phyloP scores from a whole-genome alignment of 2,797 vertebrate species.

The Phoeniculus purpureus region DNA sequence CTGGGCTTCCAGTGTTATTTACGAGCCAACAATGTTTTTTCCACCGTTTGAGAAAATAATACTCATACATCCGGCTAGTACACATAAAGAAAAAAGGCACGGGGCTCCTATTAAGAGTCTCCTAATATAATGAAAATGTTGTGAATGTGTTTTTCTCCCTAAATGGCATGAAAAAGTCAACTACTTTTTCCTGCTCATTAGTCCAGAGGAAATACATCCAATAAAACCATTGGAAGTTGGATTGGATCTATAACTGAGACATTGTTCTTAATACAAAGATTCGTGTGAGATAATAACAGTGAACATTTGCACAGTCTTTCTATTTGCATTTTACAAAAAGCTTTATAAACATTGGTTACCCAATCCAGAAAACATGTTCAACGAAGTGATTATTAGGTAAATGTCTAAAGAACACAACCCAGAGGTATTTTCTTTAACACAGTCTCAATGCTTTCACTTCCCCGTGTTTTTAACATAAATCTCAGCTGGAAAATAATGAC shows the following conservation, averaged over 20 bases:
- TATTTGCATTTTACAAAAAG: not conserved
- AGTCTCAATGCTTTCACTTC: not conserved
- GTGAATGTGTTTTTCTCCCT: not conserved
- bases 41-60: not conserved
- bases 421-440: not conserved
- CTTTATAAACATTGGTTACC: not conserved
- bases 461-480: not conserved
- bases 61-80: not conserved
- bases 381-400: not conserved
- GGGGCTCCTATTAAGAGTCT: not conserved
- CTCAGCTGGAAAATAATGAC: slow-evolving; percentile 26
- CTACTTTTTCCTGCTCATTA: not conserved
- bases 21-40: not conserved
- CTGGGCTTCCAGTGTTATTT: not conserved
- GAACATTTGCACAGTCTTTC: not conserved
- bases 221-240: not conserved
- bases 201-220: not conserved
- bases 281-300: not conserved
- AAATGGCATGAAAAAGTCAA: not conserved
- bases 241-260: not conserved
- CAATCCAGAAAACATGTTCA: not conserved
- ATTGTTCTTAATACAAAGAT: not conserved
- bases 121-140: not conserved
- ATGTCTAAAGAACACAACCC: not conserved
- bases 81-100: not conserved